Evolutionary conservation across 2,113 vertebrate genomes (phyloP).

Genomic region (Nannospalax galili): DNA sequence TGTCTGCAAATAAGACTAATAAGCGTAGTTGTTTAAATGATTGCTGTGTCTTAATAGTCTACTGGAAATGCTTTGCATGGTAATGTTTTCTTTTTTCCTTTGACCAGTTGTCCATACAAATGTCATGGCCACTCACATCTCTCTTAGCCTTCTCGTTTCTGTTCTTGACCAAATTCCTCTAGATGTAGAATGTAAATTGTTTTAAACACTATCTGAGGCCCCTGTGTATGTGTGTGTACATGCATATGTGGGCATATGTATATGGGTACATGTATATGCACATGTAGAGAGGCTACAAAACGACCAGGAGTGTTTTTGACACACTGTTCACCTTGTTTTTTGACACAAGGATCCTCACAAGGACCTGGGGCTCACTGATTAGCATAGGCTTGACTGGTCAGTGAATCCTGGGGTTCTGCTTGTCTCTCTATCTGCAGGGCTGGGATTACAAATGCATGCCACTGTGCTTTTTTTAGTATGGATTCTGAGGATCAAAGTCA

Average conservation of each 20-base stretch:
- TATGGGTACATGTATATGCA: no score
- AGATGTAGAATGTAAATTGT: background rate
- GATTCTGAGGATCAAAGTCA: background rate
- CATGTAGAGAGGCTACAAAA: no score
- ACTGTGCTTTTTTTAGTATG: background rate
- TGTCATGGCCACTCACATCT: background rate
- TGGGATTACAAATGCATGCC: background rate
- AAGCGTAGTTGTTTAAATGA: slow-evolving; percentile 64
- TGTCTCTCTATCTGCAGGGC: no score
- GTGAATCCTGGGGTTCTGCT: no score
- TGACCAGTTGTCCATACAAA: background rate
- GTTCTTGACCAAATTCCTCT: background rate
- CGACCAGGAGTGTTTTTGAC: background rate
- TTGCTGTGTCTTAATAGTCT: slow-evolving; percentile 56
- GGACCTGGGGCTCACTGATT: no score
- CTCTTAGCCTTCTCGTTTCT: background rate
- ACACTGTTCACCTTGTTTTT: background rate
- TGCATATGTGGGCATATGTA: background rate
- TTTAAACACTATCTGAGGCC: background rate
- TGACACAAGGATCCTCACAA: background rate
- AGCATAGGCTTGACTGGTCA: background rate
- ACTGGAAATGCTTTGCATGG: background rate
- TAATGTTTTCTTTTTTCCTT: background rate
- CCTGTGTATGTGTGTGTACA: background rate
- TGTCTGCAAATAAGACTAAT: slow-evolving; percentile 74